Evolutionary conservation across 2,888 invertebrate genomes (phyloP).

Genomic region (Machimus atricapillus): DNA sequence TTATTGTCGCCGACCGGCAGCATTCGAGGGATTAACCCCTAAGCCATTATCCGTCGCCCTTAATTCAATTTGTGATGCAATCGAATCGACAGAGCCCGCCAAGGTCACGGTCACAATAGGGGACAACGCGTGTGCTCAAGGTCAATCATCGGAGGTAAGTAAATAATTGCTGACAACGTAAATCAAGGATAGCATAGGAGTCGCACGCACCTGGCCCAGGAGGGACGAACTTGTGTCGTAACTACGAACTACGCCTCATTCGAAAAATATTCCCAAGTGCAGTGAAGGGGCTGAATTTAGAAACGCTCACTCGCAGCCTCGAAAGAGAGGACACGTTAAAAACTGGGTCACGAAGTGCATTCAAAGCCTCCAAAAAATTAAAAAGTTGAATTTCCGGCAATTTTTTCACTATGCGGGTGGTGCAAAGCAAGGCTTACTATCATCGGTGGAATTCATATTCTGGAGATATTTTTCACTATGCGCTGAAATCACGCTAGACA

Average conservation of each 20-base stretch:
- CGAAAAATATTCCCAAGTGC: background rate
- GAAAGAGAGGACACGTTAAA: background rate
- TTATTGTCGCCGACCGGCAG: background rate
- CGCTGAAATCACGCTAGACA: background rate
- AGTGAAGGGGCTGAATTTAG: background rate
- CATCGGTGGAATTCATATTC: background rate
- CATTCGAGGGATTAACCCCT: background rate
- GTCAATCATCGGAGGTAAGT: background rate
- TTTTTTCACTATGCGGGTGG: background rate
- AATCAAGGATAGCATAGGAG: background rate
- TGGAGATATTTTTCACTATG: background rate
- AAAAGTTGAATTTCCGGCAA: background rate
- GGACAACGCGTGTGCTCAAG: background rate
- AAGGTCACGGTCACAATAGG: background rate
- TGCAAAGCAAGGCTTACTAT: background rate
- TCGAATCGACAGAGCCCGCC: background rate
- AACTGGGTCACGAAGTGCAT: background rate
- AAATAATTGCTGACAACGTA: background rate
- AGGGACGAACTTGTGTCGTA: background rate
- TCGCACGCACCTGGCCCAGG: background rate
- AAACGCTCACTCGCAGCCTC: background rate
- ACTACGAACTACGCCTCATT: background rate
- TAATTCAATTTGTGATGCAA: background rate
- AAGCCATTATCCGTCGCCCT: background rate
- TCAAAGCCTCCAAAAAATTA: background rate